Evolutionary conservation across 2,113 vertebrate genomes (phyloP).

Genomic region (Catharus bicknelli): DNA sequence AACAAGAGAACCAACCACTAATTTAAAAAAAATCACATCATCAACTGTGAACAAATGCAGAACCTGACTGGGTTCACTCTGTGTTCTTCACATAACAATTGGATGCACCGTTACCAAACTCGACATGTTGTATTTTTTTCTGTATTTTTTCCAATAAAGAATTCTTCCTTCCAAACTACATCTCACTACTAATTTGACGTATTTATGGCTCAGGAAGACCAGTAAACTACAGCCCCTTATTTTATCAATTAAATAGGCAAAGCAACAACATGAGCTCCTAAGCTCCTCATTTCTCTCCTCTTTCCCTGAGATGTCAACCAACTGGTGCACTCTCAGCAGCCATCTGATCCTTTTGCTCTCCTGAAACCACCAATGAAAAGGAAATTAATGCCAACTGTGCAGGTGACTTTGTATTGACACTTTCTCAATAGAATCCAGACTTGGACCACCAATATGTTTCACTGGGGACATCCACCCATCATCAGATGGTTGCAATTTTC

Average conservation of each 20-base stretch:
- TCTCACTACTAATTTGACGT: not conserved
- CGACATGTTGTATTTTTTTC: not conserved
- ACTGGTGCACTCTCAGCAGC: not conserved
- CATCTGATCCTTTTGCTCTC: not conserved
- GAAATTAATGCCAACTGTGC: conserved; percentile 28
- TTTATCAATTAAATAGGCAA: not conserved
- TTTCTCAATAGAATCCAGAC: conserved; percentile 28
- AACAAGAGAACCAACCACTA: not conserved
- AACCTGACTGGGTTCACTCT: not conserved
- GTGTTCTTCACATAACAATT: not conserved
- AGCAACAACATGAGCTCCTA: not conserved
- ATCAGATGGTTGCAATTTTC: conserved; percentile 11
- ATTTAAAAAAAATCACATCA: not conserved
- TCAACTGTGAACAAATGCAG: not conserved
- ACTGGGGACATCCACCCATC: not conserved
- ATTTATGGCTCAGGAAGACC: not conserved
- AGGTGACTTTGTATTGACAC: conserved; percentile 15
- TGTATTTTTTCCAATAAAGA: not conserved
- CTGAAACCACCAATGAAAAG: not conserved
- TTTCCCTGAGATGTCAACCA: not conserved
- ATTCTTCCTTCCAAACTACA: not conserved
- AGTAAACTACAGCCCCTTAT: not conserved
- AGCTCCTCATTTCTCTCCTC: not conserved
- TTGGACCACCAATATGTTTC: not conserved
- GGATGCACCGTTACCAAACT: not conserved